Conservation (phyloP, 2,888 invertebrate species). For the Gastracanthus pulcherrimus region DNA sequence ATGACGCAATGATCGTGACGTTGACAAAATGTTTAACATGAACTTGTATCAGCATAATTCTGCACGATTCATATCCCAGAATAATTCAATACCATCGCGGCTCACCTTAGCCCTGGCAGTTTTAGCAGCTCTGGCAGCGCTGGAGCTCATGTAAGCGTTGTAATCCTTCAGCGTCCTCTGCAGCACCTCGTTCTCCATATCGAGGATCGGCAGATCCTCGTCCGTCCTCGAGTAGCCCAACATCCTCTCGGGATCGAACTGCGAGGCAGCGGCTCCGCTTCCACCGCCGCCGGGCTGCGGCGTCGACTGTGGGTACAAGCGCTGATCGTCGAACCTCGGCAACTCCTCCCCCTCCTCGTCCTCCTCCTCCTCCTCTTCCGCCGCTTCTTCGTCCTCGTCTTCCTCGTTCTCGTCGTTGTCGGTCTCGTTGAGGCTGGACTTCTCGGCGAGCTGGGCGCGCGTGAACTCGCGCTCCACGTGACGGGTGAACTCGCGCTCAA, state of each 20-base stretch:
- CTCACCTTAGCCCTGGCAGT: background rate
- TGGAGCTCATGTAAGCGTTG: conserved; percentile 69
- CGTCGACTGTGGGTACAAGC: background rate
- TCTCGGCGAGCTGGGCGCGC: conserved; percentile 17
- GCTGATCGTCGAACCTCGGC: conserved; percentile 53
- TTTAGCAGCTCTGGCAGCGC: conserved; percentile 20
- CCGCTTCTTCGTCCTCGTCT: conserved; percentile 1
- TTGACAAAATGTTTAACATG: too few species aligned
- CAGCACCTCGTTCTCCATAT: conserved; percentile 71
- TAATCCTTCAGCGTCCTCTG: conserved; percentile 70
- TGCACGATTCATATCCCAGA: too few species aligned
- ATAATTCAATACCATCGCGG: too few species aligned
- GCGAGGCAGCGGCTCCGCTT: too few species aligned
- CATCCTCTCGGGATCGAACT: conserved; percentile 71
- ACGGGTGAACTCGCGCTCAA: conserved; percentile 70
- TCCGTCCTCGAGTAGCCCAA: conserved; percentile 70
- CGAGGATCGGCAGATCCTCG: conserved; percentile 71
- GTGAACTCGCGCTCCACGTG: conserved; percentile 68
- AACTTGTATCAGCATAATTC: too few species aligned
- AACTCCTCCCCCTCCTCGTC: conserved; percentile 20
- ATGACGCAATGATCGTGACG: too few species aligned
- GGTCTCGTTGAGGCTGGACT: background rate
- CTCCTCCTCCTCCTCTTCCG: background rate
- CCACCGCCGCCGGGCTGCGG: conserved; percentile 30
- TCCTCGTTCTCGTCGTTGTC: conserved; percentile 13